A percentile compares a stretch with the other conserved stretches of the same genome.
Evolutionary conservation across 1,140 invertebrate species (phyloP).

Genomic region (Rhagoletis pomonella): DNA sequence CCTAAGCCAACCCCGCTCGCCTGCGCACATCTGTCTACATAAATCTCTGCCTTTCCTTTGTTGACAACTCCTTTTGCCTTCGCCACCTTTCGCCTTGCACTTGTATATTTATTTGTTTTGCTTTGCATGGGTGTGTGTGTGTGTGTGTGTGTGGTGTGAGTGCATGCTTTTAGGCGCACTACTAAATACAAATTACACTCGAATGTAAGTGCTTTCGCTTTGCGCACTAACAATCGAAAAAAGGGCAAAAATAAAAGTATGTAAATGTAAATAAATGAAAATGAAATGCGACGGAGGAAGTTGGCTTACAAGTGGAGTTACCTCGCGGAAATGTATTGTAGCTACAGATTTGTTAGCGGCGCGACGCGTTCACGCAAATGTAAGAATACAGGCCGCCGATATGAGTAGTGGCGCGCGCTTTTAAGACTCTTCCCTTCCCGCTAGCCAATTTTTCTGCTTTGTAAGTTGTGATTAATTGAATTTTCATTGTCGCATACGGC

Average conservation of each 20-base stretch:
- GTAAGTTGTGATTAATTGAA: constrained; percentile 40
- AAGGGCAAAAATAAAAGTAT: not conserved
- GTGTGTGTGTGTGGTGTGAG: not conserved
- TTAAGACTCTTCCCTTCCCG: not conserved
- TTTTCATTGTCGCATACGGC: constrained; percentile 24
- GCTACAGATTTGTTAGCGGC: not conserved
- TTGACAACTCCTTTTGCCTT: not conserved
- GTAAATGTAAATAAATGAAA: not conserved
- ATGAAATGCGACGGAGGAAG: not conserved
- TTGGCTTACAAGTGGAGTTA: constrained; percentile 33
- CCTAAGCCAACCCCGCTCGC: not conserved
- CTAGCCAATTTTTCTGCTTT: not conserved
- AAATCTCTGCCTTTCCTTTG: constrained; percentile 1
- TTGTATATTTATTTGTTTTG: constrained; percentile 37
- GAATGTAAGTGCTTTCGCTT: constrained; percentile 32
- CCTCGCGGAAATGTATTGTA: constrained; percentile 29
- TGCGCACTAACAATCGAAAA: constrained; percentile 4
- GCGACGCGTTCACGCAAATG: constrained; percentile 29
- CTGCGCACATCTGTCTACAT: too few relatives aligned
- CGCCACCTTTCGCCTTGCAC: not conserved
- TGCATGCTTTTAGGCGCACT: constrained; percentile 52
- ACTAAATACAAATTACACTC: constrained; percentile 50
- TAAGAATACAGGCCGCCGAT: not conserved
- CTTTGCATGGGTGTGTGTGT: not conserved
- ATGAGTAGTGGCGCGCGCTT: not conserved